Base-by-base conservation (phyloP, 37 sponge, comb jelly and placozoan genomes). In the Axinella damicornis region DNA sequence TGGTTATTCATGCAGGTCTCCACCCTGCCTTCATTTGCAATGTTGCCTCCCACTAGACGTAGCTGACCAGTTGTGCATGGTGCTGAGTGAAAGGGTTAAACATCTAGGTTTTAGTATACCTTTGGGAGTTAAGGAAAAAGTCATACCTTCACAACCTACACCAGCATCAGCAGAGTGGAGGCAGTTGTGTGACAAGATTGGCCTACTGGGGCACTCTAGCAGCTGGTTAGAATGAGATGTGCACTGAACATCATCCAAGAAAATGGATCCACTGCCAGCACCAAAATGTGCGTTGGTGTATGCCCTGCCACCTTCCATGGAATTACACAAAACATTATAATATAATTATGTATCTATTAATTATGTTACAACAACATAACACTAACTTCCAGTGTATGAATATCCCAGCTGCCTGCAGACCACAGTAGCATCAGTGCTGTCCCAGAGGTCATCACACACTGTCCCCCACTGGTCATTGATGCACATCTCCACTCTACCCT, bases 391-490 rank as follows among this genome's bases (percentile, higher is more conserved):
- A 61, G 62, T 25, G 25, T 61, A 61, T 27, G 62, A 5, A 61
- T 61, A 61, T 61, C 62, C 62, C 62, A 61, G 62, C 62, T 61
- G 62, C 62, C 12, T 61, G 62, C 62, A 61, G 62, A 61, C 62
- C 62, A 61, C n/a, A 27, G 62, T 61, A 25, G 62, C 62, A 61
- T 61, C 62, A 61, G 62, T 61, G n/a, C 5, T 61, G 62, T 25
- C 62, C 62, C 62, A 61, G n/a, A 14, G 12, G 62, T 61, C 62
- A 61, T 61, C 62, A 61, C 62, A 61, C n/a, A 61, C 62, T 27
- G 62, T 61, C 25, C 62, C 62, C 62, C 62, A 61, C 72, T 71
- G 72, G 46, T 71, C 41, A 71, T 71, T 71, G 41, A 71, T 71
- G 46, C 72, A 71, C 46, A 61, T 14, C 62, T 61, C 62, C 62